These are phyloP conservation scores for Corvus cornix DNA, from an alignment of 2,113 vertebrate genomes.

Conservation along the genomic window DNA sequence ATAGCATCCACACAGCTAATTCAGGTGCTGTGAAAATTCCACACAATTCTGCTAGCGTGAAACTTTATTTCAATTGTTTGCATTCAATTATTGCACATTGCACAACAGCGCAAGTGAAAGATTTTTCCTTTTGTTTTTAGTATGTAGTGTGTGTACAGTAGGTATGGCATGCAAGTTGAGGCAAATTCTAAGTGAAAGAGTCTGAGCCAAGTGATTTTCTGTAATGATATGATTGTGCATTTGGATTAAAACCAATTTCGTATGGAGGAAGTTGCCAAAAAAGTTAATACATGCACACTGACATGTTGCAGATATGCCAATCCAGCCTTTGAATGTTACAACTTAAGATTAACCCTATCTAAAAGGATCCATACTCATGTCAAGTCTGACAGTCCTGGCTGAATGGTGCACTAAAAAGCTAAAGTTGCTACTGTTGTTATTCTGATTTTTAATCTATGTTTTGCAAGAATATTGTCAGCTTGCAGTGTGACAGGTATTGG, in stretches of 20 bases:
- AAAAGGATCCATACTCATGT: background rate
- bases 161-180: background rate
- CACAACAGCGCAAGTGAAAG: background rate
- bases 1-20: background rate
- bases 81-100: background rate
- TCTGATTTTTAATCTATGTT: background rate
- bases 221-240: background rate
- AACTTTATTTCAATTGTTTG: background rate
- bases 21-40: background rate
- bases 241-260: background rate
- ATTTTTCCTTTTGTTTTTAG: background rate
- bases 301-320: background rate
- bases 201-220: background rate
- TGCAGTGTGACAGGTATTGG: background rate
- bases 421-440: background rate
- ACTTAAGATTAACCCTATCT: background rate
- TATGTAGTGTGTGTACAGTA: background rate
- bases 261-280: background rate
- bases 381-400: background rate
- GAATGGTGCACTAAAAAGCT: background rate
- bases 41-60: background rate
- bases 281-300: fast-evolving
- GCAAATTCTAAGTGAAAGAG: background rate
- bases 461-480: background rate
- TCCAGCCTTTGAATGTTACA: background rate